Conservation (phyloP, 2,888 invertebrate genomes). For the Clostera curtula region DNA sequence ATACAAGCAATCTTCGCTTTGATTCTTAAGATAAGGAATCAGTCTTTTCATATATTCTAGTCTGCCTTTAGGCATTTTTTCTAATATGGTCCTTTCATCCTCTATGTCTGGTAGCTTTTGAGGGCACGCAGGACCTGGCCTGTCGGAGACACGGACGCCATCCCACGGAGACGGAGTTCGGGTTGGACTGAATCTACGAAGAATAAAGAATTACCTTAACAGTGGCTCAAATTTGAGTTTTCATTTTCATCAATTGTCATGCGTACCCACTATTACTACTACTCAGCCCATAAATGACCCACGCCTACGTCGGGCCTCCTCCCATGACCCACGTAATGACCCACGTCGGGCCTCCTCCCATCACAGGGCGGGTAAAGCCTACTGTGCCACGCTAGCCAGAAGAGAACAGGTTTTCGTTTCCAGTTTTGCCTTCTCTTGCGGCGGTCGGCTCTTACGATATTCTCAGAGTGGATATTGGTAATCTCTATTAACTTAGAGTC, state of each 20-base stretch:
- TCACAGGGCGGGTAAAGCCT: too few species aligned
- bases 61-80: constrained; percentile 92
- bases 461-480: too few species aligned
- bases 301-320: too few species aligned
- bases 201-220: constrained; percentile 1
- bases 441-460: too few species aligned
- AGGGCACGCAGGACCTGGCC: constrained; percentile 91
- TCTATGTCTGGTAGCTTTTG: constrained; percentile 89
- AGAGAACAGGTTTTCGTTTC: too few species aligned
- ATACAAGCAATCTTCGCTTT: constrained; percentile 98
- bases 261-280: too few species aligned
- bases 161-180: constrained; percentile 94
- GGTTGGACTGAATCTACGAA: constrained; percentile 90
- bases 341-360: too few species aligned
- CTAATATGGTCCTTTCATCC: constrained; percentile 87
- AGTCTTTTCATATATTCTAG: constrained; percentile 92
- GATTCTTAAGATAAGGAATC: constrained; percentile 91
- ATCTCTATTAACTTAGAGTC: too few species aligned
- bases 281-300: too few species aligned
- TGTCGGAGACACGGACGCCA: constrained; percentile 86
- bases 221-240: background rate
- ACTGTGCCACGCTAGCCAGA: too few species aligned
- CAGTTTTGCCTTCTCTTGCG: too few species aligned
- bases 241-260: background rate
- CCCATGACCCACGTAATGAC: too few species aligned